Percentiles rank a stretch among this genome's conserved stretches.
These are phyloP conservation scores for Dinocampus coccinellae DNA, from an alignment of 2,888 invertebrate species.

Conservation along the genomic window DNA sequence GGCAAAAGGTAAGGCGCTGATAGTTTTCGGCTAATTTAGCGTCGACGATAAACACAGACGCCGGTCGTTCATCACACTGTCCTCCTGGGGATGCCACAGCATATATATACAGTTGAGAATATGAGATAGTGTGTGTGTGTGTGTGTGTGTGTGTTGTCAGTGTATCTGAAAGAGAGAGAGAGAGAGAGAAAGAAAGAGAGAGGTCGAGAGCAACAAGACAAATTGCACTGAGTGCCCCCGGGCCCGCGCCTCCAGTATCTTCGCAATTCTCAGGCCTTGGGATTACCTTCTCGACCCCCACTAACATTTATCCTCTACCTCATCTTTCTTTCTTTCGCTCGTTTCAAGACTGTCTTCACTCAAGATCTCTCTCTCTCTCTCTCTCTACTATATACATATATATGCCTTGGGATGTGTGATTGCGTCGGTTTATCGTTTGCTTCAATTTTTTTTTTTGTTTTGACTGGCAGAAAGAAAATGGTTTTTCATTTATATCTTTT, in stretches of 20 bases:
- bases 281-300: conserved; percentile 48
- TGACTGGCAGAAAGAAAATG: conserved; percentile 2
- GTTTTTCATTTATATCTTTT: not conserved
- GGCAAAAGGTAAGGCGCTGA: conserved; percentile 50
- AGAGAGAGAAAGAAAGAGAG: conserved; percentile 4
- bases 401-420: conserved; percentile 26
- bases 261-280: conserved; percentile 50
- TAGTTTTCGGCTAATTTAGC: conserved; percentile 63
- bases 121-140: too few species aligned
- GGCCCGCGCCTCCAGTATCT: conserved; percentile 51
- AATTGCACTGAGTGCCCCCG: conserved; percentile 49
- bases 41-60: conserved; percentile 51
- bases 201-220: conserved; percentile 49
- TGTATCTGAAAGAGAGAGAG: too few species aligned
- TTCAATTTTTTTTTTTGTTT: conserved; percentile 2
- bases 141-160: too few species aligned
- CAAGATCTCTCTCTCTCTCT: conserved; percentile 11
- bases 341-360: conserved; percentile 35
- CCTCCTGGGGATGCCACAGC: conserved; percentile 17
- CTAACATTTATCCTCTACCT: conserved; percentile 14
- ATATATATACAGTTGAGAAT: not conserved
- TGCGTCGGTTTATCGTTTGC: conserved; percentile 6
- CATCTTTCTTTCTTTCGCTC: conserved; percentile 30
- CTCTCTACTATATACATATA: conserved; percentile 1
- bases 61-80: conserved; percentile 57